Base-by-base conservation (phyloP, 64 coral and sea anemone genomes). In the Hydrozoanthus tunicans region DNA sequence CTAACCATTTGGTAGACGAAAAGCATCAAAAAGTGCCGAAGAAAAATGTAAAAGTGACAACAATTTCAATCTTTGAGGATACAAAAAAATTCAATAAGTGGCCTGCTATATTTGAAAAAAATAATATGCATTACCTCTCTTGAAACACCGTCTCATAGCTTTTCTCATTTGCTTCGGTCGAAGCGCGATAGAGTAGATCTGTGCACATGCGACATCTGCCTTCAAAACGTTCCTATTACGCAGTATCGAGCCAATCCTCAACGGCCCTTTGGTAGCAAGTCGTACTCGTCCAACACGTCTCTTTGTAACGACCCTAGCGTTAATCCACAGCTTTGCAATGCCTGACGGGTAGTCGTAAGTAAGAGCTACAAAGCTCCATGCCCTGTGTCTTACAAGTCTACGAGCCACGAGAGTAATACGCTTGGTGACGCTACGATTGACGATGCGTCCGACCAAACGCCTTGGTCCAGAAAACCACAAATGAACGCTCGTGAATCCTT, bases 271-370 rank as follows among this genome's bases (percentile, higher is more conserved):
- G 3, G 95, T 96, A 56, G 95, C 92, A 77, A 96, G 82, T 61
- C 86, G 81, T 64, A 96, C 80, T 4, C 95, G 69, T 82, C 95
- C 92, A 13, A 96, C 73, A 1, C 89, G 78, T 17, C 90, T 93
- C 13, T 81, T 83, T 2, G 62, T 92, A 10, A 96, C 83, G 12
- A 89, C 25, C 64, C 73, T 96, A 6, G 89, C 93, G 70, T 96
- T 96, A 53, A 96, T 82, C 95, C 92, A 96, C 14, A 96, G 89
- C 65, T 96, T 96, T 8, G 92, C 92, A 73, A 81, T 82, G 26
- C 95, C 92, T 9, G 92, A 91, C 58, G 81, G 89, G 71, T 92
- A 91, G 62, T 94, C 89, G 56, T 96, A 96, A 3, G 89, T 94
- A 58, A 90, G 89, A 70, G 82, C 92, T 17, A 96, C 71, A 54